phyloP scores from a whole-genome alignment of 2,797 vertebrate species.

The Fistularia tabacaria region DNA sequence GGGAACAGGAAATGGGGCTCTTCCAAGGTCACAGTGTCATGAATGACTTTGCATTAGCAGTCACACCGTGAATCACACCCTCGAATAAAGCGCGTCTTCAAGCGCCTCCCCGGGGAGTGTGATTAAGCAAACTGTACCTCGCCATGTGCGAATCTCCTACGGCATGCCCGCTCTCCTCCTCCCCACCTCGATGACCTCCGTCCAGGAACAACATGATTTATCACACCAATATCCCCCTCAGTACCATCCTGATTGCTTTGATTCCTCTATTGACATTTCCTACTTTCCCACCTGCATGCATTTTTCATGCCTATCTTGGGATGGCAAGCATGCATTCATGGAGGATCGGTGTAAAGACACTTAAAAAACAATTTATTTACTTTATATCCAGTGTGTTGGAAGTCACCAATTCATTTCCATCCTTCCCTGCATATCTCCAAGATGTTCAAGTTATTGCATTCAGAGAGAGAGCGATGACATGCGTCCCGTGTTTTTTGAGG shows the following conservation, averaged over 20 bases:
- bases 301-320: slow-evolving; percentile 54
- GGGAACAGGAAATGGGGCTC: slow-evolving; percentile 8
- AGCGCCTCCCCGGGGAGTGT: slow-evolving; percentile 32
- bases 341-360: slow-evolving; percentile 26
- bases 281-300: slow-evolving; percentile 44
- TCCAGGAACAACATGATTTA: slow-evolving; percentile 63
- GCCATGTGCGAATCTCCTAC: slow-evolving; percentile 24
- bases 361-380: slow-evolving; percentile 14
- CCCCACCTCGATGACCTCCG: slow-evolving; percentile 43
- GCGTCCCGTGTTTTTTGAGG: too few relatives aligned
- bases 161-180: slow-evolving; percentile 1
- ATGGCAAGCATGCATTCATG: slow-evolving; percentile 17
- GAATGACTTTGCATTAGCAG: slow-evolving; percentile 59
- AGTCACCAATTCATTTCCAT: too few relatives aligned
- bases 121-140: slow-evolving; percentile 32
- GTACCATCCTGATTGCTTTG: slow-evolving; percentile 61
- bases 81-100: slow-evolving; percentile 53
- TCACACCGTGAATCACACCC: slow-evolving; percentile 54
- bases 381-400: slow-evolving; percentile 2
- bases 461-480: too few relatives aligned
- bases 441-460: too few relatives aligned
- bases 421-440: too few relatives aligned
- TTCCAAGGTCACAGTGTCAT: slow-evolving; percentile 55
- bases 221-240: slow-evolving; percentile 61
- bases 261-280: slow-evolving; percentile 71